Percentiles rank a stretch among this genome's conserved stretches.
Evolutionary conservation across 2,888 invertebrate genomes (phyloP).

Genomic region (Pecten maximus): DNA sequence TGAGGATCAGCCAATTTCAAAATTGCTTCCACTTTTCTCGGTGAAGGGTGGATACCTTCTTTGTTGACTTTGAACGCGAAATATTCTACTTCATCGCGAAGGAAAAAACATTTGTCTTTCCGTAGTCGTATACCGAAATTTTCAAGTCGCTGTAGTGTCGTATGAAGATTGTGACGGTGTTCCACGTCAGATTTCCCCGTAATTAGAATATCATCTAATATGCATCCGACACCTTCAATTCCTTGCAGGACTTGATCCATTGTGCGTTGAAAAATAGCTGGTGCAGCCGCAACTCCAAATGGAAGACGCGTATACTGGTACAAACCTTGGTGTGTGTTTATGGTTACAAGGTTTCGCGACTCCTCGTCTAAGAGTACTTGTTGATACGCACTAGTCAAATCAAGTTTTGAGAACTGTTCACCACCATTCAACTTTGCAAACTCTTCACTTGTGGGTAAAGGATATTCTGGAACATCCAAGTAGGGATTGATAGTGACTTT

Average conservation of each 20-base stretch:
- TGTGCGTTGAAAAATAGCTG: background rate
- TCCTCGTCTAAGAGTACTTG: constrained; percentile 38
- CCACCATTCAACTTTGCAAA: too few species aligned
- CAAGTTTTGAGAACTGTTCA: too few species aligned
- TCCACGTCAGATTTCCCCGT: constrained; percentile 42
- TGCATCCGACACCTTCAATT: constrained; percentile 43
- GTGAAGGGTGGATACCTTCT: too few species aligned
- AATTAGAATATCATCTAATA: constrained; percentile 49
- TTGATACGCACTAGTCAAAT: constrained; percentile 37
- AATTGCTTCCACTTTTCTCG: too few species aligned
- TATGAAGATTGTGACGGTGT: constrained; percentile 42
- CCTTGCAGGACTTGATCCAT: constrained; percentile 50
- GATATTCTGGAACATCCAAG: too few species aligned
- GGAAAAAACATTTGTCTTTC: constrained; percentile 40
- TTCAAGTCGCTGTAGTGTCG: constrained; percentile 39
- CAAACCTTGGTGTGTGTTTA: constrained; percentile 36
- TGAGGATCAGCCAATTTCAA: too few species aligned
- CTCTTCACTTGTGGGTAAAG: too few species aligned
- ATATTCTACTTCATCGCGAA: constrained; percentile 44
- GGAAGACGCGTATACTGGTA: background rate
- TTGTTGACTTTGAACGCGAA: constrained; percentile 47
- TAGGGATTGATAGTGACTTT: too few species aligned
- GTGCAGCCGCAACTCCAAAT: too few species aligned
- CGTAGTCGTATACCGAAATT: constrained; percentile 41
- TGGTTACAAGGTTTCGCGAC: background rate